These are phyloP conservation scores for Bufo bufo DNA, from an alignment of 2,113 vertebrate genomes.

Conservation along the genomic window DNA sequence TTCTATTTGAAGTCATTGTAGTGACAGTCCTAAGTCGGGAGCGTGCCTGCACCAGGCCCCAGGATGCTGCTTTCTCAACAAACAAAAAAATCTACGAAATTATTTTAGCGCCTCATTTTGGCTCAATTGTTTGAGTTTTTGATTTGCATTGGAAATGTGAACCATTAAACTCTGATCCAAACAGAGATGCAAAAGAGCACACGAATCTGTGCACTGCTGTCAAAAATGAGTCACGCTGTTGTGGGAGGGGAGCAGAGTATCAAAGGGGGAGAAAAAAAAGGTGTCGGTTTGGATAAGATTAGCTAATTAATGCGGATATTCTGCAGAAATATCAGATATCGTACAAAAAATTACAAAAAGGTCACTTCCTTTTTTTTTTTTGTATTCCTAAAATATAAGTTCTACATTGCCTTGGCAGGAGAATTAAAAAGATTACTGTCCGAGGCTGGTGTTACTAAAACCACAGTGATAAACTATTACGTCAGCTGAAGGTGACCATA, in stretches of 20 bases:
- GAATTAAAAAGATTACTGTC: slow-evolving; percentile 5
- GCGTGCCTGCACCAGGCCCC: slow-evolving; percentile 14
- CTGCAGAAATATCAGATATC: slow-evolving; percentile 25
- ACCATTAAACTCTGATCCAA: slow-evolving; percentile 59
- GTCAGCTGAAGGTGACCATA: slow-evolving; percentile 40
- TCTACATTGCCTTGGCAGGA: slow-evolving; percentile 20
- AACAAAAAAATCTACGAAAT: not conserved
- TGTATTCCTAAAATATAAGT: not conserved
- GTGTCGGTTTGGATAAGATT: slow-evolving; percentile 30
- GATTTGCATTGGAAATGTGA: slow-evolving; percentile 42
- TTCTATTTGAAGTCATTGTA: slow-evolving; percentile 79
- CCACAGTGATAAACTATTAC: slow-evolving; percentile 1
- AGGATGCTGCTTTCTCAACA: slow-evolving; percentile 49
- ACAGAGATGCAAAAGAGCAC: slow-evolving; percentile 57
- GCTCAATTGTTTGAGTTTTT: slow-evolving; percentile 53
- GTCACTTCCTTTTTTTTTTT: slow-evolving; percentile 14
- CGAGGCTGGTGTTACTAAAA: slow-evolving; percentile 18
- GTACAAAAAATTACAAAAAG: slow-evolving; percentile 23
- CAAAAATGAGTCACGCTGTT: slow-evolving; percentile 40
- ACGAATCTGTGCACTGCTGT: slow-evolving; percentile 42
- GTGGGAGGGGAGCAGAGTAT: slow-evolving; percentile 45
- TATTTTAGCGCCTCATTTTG: slow-evolving; percentile 25
- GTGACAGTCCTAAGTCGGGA: slow-evolving; percentile 48
- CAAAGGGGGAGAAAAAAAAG: not conserved
- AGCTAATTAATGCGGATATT: slow-evolving; percentile 43